Percentiles rank a stretch among this genome's conserved stretches.
phyloP scores from a whole-genome alignment of 2,113 vertebrate species.

The Romanogobio albipinnatus region DNA sequence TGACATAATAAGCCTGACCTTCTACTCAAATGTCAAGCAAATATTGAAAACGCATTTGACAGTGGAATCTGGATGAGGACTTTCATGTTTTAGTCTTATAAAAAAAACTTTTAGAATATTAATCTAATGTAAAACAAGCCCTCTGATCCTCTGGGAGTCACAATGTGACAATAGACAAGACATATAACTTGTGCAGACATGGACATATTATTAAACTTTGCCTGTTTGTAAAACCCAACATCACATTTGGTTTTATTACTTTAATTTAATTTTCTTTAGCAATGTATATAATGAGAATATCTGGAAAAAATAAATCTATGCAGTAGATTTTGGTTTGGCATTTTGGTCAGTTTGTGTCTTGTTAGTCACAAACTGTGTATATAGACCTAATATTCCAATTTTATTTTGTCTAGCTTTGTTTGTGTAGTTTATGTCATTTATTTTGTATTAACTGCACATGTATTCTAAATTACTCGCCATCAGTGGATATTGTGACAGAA shows the following conservation, averaged over 20 bases:
- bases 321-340: not conserved
- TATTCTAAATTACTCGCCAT: too few species aligned
- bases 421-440: too few species aligned
- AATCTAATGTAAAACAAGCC: constrained; percentile 28
- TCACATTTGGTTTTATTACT: not conserved
- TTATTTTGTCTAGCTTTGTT: too few species aligned
- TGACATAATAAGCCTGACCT: constrained; percentile 39
- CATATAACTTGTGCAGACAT: not conserved
- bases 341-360: not conserved
- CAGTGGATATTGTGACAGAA: too few species aligned
- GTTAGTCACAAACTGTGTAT: too few species aligned
- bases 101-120: constrained; percentile 13
- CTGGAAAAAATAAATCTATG: not conserved
- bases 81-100: constrained; percentile 40
- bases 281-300: not conserved
- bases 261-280: constrained; percentile 5
- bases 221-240: not conserved
- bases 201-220: not conserved
- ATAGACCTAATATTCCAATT: too few species aligned
- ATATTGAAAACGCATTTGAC: constrained; percentile 42
- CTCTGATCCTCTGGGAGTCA: not conserved
- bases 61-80: constrained; percentile 15
- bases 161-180: not conserved
- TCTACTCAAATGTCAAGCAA: constrained; percentile 52
- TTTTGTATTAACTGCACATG: too few species aligned